Base-by-base conservation (phyloP, 2,888 invertebrate species). In the Xestia ashworthii region DNA sequence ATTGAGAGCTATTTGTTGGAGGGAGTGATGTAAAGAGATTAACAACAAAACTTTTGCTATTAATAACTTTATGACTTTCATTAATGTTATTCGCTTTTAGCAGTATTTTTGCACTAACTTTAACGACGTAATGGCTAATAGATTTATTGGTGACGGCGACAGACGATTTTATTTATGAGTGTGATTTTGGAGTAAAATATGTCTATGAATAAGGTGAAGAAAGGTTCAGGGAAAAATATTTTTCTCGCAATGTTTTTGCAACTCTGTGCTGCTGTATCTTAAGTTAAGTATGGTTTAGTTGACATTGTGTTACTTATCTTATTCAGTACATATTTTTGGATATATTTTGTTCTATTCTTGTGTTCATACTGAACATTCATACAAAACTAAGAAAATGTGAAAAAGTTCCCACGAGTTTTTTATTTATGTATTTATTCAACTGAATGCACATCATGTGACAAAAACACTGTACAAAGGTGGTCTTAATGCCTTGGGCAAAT, bases 61-160 rank as follows among this genome's bases (percentile, higher is more conserved):
- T 88, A 88, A 88, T 85, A 83, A 76, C 71, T 79, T 88, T 81
- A 87, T 74, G 44, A 71, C 69, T 75, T 78, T 82, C 83, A 81
- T 87, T 85, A 85, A 81, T 85, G 79, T 83, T 80, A 78, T 80
- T 84, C 84, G 76, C 78, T 80, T 82, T 70, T 78, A 86, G 80
- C 78, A 78, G 68, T 87, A 87, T 84, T 88, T 84, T 86, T 86
- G 78, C 71, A 75, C 55, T 71, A 78, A 84, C 76, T 77, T 73
- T 86, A 71, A 83, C 80, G 73, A 53, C 8, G 25, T 84, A 73
- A 84, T 84, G 66, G 72, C 69, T 77, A 84, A 86, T 87, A 87
- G 88, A 87, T 87, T 87, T 88, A 87, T 87, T 73, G 65, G 82
- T 87, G 84, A 77, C 70, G 68, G 72, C 74, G 71, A 75, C 50